Conservation (phyloP, 2,888 invertebrate species). For the Philonicus albiceps region DNA sequence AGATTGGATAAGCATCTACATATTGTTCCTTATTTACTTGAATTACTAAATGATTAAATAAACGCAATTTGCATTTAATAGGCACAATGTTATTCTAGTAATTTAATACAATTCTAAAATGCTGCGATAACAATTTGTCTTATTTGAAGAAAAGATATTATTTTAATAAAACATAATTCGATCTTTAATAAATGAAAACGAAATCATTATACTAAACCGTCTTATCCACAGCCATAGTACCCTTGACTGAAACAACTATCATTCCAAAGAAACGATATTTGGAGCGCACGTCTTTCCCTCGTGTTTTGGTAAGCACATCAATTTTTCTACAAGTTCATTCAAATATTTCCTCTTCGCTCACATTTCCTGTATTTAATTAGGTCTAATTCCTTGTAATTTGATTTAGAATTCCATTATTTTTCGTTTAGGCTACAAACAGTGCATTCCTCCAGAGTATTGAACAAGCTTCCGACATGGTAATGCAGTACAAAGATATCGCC, state of each 20-base stretch:
- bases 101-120: no score
- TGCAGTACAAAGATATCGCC: constrained; percentile 74
- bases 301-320: constrained; percentile 63
- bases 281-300: constrained; percentile 61
- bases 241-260: constrained; percentile 40
- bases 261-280: constrained; percentile 56
- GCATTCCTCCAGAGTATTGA: constrained; percentile 63
- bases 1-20: no score
- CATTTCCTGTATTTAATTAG: neutral
- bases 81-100: no score
- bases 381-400: neutral
- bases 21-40: no score
- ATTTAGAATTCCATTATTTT: neutral
- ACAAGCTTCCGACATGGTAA: constrained; percentile 67
- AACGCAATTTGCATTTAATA: no score
- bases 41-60: no score
- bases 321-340: neutral
- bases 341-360: neutral
- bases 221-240: neutral
- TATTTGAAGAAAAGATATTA: no score
- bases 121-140: no score
- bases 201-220: neutral
- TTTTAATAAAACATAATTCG: no score
- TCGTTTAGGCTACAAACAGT: constrained; percentile 62
- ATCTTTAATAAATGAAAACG: no score